Evolutionary conservation across 2,888 invertebrate genomes (phyloP).

Genomic region (Andrena camellia): DNA sequence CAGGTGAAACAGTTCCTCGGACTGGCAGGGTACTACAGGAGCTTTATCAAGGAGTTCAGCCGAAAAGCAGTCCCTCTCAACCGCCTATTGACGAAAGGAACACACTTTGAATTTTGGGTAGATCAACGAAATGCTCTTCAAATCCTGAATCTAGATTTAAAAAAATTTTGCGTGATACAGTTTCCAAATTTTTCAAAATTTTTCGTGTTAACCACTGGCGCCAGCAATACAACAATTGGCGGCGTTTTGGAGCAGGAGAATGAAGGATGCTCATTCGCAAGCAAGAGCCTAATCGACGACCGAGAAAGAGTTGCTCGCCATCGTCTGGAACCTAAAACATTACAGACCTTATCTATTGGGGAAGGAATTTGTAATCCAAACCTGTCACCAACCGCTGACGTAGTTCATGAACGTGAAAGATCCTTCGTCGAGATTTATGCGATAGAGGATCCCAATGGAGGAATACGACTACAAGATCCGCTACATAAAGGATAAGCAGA

Average conservation of each 20-base stretch:
- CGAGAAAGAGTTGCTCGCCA: slow-evolving; percentile 1
- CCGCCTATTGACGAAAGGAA: slow-evolving; percentile 52
- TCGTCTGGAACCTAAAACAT: slow-evolving; percentile 5
- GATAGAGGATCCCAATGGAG: slow-evolving; percentile 76
- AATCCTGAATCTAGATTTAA: not conserved
- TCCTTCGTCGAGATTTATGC: slow-evolving; percentile 70
- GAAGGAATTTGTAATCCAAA: slow-evolving; percentile 65
- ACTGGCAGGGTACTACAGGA: slow-evolving; percentile 76
- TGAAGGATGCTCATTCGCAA: not conserved
- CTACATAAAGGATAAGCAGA: slow-evolving; percentile 75
- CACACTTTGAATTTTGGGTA: not conserved
- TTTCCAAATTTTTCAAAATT: not conserved
- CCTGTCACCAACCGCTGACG: slow-evolving; percentile 74
- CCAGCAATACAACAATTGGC: not conserved
- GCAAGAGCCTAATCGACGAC: not conserved
- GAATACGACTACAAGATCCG: slow-evolving; percentile 78
- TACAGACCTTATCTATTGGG: not conserved
- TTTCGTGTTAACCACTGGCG: not conserved
- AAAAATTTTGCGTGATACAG: not conserved
- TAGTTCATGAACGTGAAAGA: slow-evolving; percentile 71
- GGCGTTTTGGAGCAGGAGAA: not conserved
- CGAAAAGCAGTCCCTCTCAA: slow-evolving; percentile 70
- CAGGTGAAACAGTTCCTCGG: slow-evolving; percentile 76
- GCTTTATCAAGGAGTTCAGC: slow-evolving; percentile 75
- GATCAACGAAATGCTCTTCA: not conserved